These are phyloP conservation scores for Stichopus horrens DNA, from an alignment of 53 echinoderm and acorn worm genomes.

Conservation along the genomic window DNA sequence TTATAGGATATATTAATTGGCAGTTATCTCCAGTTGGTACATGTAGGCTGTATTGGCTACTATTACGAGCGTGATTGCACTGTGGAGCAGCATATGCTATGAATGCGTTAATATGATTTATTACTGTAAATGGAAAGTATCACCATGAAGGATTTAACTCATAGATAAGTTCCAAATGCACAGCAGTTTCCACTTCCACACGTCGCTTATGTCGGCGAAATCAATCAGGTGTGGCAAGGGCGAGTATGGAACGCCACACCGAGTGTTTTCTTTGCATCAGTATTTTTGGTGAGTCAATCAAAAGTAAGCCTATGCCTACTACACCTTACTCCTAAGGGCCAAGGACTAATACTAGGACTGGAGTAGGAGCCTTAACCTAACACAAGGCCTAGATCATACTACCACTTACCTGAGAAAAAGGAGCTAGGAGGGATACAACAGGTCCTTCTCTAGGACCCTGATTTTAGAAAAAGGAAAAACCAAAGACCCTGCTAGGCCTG, in stretches of 20 bases:
- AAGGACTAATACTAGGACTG: background rate
- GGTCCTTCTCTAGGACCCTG: no score
- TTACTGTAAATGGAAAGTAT: background rate
- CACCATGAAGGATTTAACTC: slow-evolving; percentile 47
- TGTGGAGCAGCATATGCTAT: background rate
- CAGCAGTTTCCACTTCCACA: slow-evolving; percentile 44
- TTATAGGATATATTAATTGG: no score
- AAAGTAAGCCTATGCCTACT: background rate
- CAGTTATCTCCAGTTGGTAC: no score
- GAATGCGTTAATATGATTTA: background rate
- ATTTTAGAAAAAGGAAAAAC: no score
- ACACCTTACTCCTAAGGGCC: background rate
- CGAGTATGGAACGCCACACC: slow-evolving; percentile 98
- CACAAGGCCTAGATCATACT: no score
- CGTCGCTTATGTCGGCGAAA: slow-evolving; percentile 65
- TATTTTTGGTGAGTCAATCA: slow-evolving; percentile 85
- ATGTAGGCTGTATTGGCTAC: no score
- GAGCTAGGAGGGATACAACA: no score
- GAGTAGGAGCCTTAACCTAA: no score
- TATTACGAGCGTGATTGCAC: background rate
- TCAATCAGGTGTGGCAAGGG: slow-evolving; percentile 54
- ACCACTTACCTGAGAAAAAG: no score
- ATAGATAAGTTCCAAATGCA: slow-evolving; percentile 42
- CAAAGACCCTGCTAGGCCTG: no score
- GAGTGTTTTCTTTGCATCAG: slow-evolving; percentile 98